phyloP scores from a whole-genome alignment of 2,113 vertebrate species.

The Corythaixoides concolor region DNA sequence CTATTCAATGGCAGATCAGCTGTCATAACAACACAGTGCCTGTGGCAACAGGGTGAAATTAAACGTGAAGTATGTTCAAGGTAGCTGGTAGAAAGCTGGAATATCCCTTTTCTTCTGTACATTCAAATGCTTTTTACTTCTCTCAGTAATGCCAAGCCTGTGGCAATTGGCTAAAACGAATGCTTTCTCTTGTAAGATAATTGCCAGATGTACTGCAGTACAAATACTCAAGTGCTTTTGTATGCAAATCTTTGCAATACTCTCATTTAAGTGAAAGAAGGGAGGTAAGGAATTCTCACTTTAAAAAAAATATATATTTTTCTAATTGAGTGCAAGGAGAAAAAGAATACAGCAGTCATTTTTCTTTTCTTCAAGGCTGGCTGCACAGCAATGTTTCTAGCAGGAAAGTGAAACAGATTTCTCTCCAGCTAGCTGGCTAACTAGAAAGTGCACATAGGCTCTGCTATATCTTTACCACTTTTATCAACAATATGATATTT shows the following conservation, averaged over 20 bases:
- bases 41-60: constrained; percentile 51
- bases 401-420: background rate
- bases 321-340: background rate
- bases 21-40: constrained; percentile 38
- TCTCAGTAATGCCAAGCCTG: background rate
- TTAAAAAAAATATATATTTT: background rate
- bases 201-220: constrained; percentile 26
- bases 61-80: constrained; percentile 66
- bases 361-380: background rate
- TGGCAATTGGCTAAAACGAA: background rate
- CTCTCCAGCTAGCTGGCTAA: background rate
- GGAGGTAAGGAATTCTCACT: background rate
- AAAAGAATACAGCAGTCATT: background rate
- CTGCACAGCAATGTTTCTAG: background rate
- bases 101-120: constrained; percentile 26
- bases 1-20: constrained; percentile 50
- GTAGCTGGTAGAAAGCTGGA: constrained; percentile 47
- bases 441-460: background rate
- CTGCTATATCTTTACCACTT: background rate
- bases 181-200: constrained; percentile 26
- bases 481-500: background rate
- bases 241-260: constrained; percentile 8
- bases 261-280: background rate
- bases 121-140: background rate
- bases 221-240: constrained; percentile 16